These are phyloP conservation scores for Mycetomoellerius zeteki DNA, from an alignment of 1,140 invertebrate genomes.

Conservation along the genomic window DNA sequence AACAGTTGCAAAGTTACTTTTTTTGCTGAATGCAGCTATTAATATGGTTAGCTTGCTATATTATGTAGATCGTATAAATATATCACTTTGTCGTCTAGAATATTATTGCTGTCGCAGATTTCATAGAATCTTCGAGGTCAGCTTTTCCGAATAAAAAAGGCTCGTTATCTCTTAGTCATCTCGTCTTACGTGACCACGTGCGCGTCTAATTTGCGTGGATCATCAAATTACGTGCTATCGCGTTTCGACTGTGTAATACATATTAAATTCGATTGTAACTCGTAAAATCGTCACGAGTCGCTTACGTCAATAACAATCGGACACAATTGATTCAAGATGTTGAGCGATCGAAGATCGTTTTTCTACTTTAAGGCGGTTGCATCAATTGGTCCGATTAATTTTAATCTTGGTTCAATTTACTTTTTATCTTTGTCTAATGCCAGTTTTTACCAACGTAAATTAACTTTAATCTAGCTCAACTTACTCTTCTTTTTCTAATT, in stretches of 20 bases:
- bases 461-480: too few species aligned
- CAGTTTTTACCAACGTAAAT: too few species aligned
- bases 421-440: too few species aligned
- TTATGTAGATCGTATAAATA: background rate
- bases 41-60: background rate
- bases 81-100: background rate
- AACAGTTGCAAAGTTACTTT: too few species aligned
- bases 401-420: too few species aligned
- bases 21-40: background rate
- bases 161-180: slow-evolving; percentile 64
- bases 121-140: slow-evolving; percentile 31
- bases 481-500: too few species aligned
- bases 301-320: background rate
- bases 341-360: background rate
- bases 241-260: slow-evolving; percentile 70
- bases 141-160: slow-evolving; percentile 68
- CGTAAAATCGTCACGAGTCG: slow-evolving; percentile 14
- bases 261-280: slow-evolving; percentile 65
- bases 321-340: background rate
- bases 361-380: background rate
- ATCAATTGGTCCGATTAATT: too few species aligned
- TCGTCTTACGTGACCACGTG: slow-evolving; percentile 74
- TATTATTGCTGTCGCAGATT: slow-evolving; percentile 26
- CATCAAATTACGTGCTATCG: slow-evolving; percentile 68
- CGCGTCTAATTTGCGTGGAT: slow-evolving; percentile 67